These are phyloP conservation scores for Pristionchus pacificus DNA, from an alignment of 1,140 invertebrate genomes.

Conservation along the genomic window DNA sequence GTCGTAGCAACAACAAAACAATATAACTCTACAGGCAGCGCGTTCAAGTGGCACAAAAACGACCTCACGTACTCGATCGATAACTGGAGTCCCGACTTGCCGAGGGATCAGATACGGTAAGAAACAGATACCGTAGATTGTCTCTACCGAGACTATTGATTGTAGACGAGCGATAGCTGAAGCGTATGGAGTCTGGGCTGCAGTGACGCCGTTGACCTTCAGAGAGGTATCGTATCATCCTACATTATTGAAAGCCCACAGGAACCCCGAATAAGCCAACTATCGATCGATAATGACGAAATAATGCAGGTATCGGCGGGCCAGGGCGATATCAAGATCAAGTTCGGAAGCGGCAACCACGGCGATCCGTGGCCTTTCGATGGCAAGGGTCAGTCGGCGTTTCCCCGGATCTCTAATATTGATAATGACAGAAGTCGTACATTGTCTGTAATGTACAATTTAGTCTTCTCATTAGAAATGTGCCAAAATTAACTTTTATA, in stretches of 20 bases:
- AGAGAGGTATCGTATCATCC: conserved; percentile 19
- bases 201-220: conserved; percentile 35
- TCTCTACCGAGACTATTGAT: neutral
- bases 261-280: no score
- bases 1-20: neutral
- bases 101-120: conserved; percentile 36
- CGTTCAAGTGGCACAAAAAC: conserved; percentile 51
- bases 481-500: conserved; percentile 25
- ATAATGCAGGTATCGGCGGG: conserved; percentile 27
- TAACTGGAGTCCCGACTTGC: conserved; percentile 44
- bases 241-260: conserved; percentile 25
- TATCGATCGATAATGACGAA: conserved; percentile 26
- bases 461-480: neutral
- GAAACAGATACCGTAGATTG: conserved; percentile 7
- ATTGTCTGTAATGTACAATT: no score
- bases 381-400: conserved; percentile 39
- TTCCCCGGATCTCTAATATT: neutral
- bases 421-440: neutral
- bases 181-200: conserved; percentile 49
- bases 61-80: conserved; percentile 49
- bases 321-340: conserved; percentile 49
- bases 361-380: conserved; percentile 55
- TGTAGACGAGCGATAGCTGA: conserved; percentile 45
- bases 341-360: conserved; percentile 47
- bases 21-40: conserved; percentile 36